Evolutionary conservation across 2,113 vertebrate species (phyloP).

Genomic region (Willisornis vidua): DNA sequence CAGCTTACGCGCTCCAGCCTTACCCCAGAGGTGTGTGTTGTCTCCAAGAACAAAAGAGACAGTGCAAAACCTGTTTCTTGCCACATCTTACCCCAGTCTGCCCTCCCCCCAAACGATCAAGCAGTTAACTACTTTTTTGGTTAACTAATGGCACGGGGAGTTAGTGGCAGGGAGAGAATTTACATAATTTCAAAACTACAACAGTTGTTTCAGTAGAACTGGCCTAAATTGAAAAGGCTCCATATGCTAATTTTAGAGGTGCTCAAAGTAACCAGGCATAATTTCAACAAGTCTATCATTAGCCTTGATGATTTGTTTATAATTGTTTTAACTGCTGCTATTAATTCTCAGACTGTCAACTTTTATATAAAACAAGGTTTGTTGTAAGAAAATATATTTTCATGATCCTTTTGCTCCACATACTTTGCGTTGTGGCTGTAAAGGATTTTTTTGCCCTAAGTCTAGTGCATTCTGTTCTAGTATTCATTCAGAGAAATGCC

Average conservation of each 20-base stretch:
- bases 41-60: no score
- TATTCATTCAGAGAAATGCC: not conserved
- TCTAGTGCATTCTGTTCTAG: not conserved
- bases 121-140: no score
- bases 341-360: not conserved
- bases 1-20: no score
- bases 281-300: not conserved
- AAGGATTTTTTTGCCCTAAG: not conserved
- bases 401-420: not conserved
- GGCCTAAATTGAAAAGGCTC: not conserved
- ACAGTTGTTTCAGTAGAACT: not conserved
- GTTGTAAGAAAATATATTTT: not conserved
- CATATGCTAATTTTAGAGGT: not conserved
- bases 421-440: not conserved
- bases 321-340: not conserved
- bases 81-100: no score
- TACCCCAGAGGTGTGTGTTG: no score
- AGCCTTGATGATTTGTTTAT: not conserved
- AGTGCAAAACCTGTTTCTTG: no score
- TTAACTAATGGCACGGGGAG: no score
- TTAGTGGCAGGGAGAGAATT: no score
- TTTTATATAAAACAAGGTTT: conserved; percentile 1
- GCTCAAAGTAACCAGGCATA: not conserved
- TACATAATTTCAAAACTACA: no score
- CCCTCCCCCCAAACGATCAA: no score